Evolutionary conservation across 2,113 vertebrate species (phyloP).

Genomic region (Probosciger aterrimus): DNA sequence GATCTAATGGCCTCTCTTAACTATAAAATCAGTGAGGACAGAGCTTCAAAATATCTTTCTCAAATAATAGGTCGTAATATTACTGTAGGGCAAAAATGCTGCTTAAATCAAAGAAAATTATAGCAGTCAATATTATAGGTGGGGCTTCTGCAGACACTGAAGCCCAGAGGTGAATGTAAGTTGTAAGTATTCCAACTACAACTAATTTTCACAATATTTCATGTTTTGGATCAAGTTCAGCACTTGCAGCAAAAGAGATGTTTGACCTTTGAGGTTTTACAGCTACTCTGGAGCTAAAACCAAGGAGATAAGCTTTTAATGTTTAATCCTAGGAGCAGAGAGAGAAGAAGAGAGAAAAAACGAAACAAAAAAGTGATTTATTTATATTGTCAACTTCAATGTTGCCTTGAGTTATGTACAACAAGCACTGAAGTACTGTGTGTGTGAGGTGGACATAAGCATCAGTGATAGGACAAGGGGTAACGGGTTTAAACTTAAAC

Average conservation of each 20-base stretch:
- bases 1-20: background rate
- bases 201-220: constrained; percentile 6
- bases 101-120: constrained; percentile 31
- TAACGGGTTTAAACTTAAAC: too few relatives aligned
- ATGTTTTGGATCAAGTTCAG: constrained; percentile 26
- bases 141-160: background rate
- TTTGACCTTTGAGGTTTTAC: constrained; percentile 14
- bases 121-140: background rate
- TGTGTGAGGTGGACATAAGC: background rate
- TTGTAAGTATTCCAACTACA: background rate
- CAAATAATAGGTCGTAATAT: constrained; percentile 15
- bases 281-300: background rate
- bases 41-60: background rate
- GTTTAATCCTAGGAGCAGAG: background rate
- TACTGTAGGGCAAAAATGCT: background rate
- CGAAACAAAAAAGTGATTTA: background rate
- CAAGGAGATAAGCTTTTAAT: background rate
- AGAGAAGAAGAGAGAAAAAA: background rate
- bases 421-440: background rate
- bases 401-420: background rate
- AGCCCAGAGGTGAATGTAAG: background rate
- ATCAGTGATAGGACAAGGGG: too few relatives aligned
- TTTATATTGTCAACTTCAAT: background rate
- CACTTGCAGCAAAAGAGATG: background rate
- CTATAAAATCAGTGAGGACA: background rate